Percentiles rank a stretch among this genome's conserved stretches.
These are phyloP conservation scores for Heterodera filipjevi DNA, from an alignment of 2,888 invertebrate species.

Conservation along the genomic window DNA sequence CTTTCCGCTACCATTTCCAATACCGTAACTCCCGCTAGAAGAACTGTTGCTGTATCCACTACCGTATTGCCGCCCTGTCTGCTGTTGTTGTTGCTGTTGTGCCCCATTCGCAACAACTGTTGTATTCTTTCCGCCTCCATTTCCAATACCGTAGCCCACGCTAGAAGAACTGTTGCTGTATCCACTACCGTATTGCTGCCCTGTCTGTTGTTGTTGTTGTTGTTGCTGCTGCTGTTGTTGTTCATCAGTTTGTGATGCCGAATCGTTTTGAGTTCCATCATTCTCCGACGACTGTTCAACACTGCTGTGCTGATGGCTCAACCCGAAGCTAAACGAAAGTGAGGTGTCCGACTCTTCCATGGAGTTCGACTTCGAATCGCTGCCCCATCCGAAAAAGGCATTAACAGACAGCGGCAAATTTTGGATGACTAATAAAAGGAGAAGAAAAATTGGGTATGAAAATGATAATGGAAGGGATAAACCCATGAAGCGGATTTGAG, in stretches of 20 bases:
- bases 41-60: no score
- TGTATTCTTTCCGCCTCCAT: no score
- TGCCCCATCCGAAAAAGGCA: not conserved
- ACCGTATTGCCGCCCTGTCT: no score
- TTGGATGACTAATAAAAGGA: not conserved
- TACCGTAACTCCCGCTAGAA: not conserved
- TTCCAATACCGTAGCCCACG: no score
- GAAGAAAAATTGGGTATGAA: not conserved
- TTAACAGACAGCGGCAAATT: not conserved
- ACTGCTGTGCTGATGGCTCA: not conserved
- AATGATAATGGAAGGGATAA: not conserved
- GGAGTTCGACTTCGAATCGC: not conserved
- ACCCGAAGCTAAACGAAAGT: not conserved
- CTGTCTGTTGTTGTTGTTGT: not conserved
- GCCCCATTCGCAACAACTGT: no score
- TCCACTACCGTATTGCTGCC: not conserved
- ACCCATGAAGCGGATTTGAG: not conserved
- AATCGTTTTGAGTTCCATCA: not conserved
- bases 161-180: not conserved
- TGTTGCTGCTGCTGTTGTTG: not conserved
- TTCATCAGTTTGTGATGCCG: not conserved
- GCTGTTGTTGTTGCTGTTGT: not conserved
- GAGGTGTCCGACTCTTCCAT: not conserved
- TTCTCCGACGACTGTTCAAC: not conserved
- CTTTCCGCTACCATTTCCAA: not conserved